Evolutionary conservation across 2,888 invertebrate genomes (phyloP), one percentile per base, ranked within the genome.

Genomic region (Fissipunctia ypsillon): DNA sequence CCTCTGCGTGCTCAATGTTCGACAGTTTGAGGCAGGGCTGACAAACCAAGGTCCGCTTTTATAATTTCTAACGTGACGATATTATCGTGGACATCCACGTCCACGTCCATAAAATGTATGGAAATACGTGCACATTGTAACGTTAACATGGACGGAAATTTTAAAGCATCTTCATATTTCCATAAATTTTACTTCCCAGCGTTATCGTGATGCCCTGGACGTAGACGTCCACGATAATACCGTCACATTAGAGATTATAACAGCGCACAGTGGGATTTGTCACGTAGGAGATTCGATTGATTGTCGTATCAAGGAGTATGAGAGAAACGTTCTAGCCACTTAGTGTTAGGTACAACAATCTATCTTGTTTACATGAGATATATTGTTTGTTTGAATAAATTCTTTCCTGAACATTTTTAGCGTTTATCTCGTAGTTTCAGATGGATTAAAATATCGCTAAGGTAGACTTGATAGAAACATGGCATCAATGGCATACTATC

Each of bases 21-120:
- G 31, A 57, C 63, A 59, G 57, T 70, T 59, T 31, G 19, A 35
- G 9, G 6, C n/a, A 64, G 73, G 79, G 79, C 31, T 71, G 41
- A 12, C 19, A 31, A 31, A 31, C 31, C 31, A 31, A 31, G n/a
- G n/a, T n/a, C n/a, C n/a, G n/a, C n/a, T n/a, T n/a, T n/a, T n/a
- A n/a, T n/a, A n/a, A n/a, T n/a, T n/a, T n/a, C n/a, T n/a, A n/a
- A 31, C 31, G 2, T 31, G 31, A 31, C 31, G 31, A 31, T 31
- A 31, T 31, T 31, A 31, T 31, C 31, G 31, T 31, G 31, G 4
- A 31, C 31, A 4, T 31, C 31, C 31, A 31, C 31, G 31, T 31
- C 31, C 31, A 31, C 31, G 4, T n/a, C n/a, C n/a, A n/a, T n/a
- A n/a, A n/a, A n/a, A n/a, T n/a, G n/a, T 3, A 31, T 31, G 31